Percentiles rank a stretch among this genome's conserved stretches.
Evolutionary conservation across 2,113 vertebrate genomes (phyloP).

Genomic region (Dolichotis patagonum): DNA sequence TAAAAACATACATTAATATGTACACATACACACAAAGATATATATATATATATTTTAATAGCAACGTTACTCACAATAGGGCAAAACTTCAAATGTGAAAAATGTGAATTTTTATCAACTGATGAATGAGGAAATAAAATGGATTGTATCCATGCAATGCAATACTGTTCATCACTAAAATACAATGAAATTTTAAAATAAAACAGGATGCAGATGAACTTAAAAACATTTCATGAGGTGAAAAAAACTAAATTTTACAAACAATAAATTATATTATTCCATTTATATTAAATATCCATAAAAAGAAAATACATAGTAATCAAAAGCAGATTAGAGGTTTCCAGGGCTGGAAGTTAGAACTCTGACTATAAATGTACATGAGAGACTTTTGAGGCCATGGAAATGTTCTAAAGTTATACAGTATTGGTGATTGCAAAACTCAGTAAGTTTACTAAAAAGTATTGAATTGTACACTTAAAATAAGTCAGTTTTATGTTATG

Average conservation of each 20-base stretch:
- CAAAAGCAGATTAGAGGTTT: neutral
- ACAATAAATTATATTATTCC: neutral
- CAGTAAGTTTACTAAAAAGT: neutral
- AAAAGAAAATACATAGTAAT: neutral
- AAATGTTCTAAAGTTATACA: neutral
- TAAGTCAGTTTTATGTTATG: conserved; percentile 16
- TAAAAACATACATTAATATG: neutral
- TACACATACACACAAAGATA: neutral
- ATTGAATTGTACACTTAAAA: neutral
- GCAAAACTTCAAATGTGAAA: neutral
- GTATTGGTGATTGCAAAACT: neutral
- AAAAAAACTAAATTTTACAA: neutral
- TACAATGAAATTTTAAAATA: neutral
- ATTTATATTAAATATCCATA: neutral
- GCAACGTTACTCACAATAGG: neutral
- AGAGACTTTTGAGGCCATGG: neutral
- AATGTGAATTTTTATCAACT: neutral
- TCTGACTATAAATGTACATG: neutral
- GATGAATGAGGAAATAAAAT: neutral
- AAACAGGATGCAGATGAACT: neutral
- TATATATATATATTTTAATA: neutral
- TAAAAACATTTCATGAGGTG: neutral
- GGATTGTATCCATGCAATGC: neutral
- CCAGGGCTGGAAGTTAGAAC: neutral
- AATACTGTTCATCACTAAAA: neutral